Conservation (phyloP, 2,113 vertebrate species). For the Scophthalmus maximus region DNA sequence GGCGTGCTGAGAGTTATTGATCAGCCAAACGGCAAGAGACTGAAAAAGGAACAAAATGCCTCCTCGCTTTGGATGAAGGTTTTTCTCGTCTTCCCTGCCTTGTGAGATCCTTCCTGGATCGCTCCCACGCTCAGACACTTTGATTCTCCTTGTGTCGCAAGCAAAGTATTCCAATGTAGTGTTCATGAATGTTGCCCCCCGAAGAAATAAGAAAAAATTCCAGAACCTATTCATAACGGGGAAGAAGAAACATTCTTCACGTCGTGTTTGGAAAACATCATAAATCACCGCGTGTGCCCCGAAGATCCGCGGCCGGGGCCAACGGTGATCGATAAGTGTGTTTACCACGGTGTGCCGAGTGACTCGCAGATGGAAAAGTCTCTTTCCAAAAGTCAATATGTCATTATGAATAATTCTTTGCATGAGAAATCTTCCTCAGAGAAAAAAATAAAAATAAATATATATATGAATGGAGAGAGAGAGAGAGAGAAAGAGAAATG, state of each 20-base stretch:
- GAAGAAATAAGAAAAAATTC: too few species aligned
- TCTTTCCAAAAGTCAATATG: slow-evolving; percentile 53
- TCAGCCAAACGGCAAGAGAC: slow-evolving; percentile 18
- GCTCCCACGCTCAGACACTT: neutral
- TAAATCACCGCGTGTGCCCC: slow-evolving; percentile 6
- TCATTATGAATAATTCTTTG: slow-evolving; percentile 59
- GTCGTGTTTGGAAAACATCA: slow-evolving; percentile 26
- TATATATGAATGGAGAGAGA: slow-evolving; percentile 39
- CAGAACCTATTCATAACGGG: slow-evolving; percentile 12
- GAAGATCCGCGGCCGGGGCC: slow-evolving; percentile 27
- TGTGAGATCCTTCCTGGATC: neutral
- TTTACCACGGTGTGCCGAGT: slow-evolving; percentile 53
- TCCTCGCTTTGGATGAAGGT: neutral
- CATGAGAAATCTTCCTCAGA: slow-evolving; percentile 20
- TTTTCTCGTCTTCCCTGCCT: neutral
- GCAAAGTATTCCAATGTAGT: neutral
- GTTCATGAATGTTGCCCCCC: too few species aligned
- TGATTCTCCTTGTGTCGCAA: neutral
- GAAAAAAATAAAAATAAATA: slow-evolving; percentile 10
- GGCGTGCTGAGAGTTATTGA: slow-evolving; percentile 11
- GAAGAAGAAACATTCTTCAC: slow-evolving; percentile 12
- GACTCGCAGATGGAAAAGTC: slow-evolving; percentile 54
- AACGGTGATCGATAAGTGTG: slow-evolving; percentile 53
- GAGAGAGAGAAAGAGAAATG: neutral
- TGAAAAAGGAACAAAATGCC: slow-evolving; percentile 13